Percentiles rank a stretch among this genome's conserved stretches.
These are phyloP conservation scores for Pocota personata DNA, from an alignment of 2,888 invertebrate genomes.

Conservation along the genomic window DNA sequence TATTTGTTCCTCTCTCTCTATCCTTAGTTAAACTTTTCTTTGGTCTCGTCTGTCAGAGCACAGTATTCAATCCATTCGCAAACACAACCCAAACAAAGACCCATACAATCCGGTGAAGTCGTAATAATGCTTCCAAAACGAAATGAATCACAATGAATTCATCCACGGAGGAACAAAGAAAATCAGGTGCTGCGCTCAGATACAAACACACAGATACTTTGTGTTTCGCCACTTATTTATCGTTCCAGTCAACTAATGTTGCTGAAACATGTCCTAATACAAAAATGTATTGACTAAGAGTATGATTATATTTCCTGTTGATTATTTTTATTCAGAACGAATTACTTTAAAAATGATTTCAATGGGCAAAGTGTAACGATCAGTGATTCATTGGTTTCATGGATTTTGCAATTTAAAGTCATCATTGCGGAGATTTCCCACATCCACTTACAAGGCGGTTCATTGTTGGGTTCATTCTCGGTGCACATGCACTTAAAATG, in stretches of 20 bases:
- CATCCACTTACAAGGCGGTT: background rate
- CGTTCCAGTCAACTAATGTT: constrained; percentile 11
- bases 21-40: background rate
- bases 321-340: background rate
- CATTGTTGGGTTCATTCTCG: constrained; percentile 35
- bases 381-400: background rate
- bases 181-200: background rate
- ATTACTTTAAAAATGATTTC: background rate
- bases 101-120: background rate
- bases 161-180: constrained; percentile 32
- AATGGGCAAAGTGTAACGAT: background rate
- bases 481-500: constrained; percentile 60
- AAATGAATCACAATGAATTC: background rate
- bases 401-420: background rate
- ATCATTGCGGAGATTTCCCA: background rate
- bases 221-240: background rate
- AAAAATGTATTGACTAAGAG: background rate
- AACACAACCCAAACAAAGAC: constrained; percentile 10
- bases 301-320: constrained; percentile 2
- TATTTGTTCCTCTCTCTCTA: background rate
- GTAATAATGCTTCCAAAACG: background rate
- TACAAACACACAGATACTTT: background rate
- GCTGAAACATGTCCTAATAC: background rate
- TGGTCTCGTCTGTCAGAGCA: background rate
- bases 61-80: background rate